Conservation (phyloP, 1,140 invertebrate species). For the Drosophila yakuba region DNA sequence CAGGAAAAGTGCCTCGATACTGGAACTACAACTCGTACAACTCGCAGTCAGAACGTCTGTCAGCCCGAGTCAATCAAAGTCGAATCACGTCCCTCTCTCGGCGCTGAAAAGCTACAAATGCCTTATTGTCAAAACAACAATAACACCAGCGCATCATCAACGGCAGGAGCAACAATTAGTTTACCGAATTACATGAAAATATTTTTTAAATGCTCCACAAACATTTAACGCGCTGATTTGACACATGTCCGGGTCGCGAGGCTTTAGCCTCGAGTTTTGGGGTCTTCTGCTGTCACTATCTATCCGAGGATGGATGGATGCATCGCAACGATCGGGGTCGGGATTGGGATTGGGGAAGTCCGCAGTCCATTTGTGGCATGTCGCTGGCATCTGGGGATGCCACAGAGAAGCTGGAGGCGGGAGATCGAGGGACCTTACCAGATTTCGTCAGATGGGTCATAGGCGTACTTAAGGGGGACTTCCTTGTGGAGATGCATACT, state of each 20-base stretch:
- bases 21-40: slow-evolving; percentile 27
- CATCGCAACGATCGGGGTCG: slow-evolving; percentile 20
- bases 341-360: slow-evolving; percentile 7
- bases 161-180: slow-evolving; percentile 74
- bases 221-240: slow-evolving; percentile 62
- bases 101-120: slow-evolving; percentile 84
- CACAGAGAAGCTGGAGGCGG: neutral
- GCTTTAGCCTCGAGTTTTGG: slow-evolving; percentile 21
- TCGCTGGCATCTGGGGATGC: slow-evolving; percentile 59
- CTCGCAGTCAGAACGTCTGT: slow-evolving; percentile 45
- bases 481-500: too few species aligned
- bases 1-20: slow-evolving; percentile 13
- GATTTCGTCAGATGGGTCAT: slow-evolving; percentile 6
- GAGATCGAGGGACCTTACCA: slow-evolving; percentile 18
- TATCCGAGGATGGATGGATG: slow-evolving; percentile 20
- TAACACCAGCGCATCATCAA: neutral
- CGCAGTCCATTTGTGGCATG: slow-evolving; percentile 78
- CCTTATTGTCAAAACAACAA: slow-evolving; percentile 80
- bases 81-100: slow-evolving; percentile 27
- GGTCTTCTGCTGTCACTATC: slow-evolving; percentile 42
- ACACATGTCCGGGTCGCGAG: slow-evolving; percentile 64
- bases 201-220: slow-evolving; percentile 80
- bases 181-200: slow-evolving; percentile 84
- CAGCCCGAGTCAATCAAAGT: slow-evolving; percentile 76
- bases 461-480: neutral